These are phyloP conservation scores for Vombatus ursinus DNA, from an alignment of 2,113 vertebrate genomes.

Conservation along the genomic window DNA sequence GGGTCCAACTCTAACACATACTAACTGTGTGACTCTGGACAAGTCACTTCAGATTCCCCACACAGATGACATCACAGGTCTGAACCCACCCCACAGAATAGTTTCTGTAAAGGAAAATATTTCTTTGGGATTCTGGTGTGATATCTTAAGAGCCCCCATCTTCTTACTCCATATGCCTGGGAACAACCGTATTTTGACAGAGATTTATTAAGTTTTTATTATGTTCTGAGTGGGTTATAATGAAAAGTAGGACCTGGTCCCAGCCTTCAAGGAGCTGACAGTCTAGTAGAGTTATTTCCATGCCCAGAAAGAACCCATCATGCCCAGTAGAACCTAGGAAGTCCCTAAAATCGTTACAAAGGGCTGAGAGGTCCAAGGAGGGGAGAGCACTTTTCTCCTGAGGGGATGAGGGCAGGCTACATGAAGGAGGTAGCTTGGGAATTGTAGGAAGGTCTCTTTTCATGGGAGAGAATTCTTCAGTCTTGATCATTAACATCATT, in stretches of 20 bases:
- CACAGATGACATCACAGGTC: neutral
- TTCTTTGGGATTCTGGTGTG: constrained; percentile 18
- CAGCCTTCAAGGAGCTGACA: neutral
- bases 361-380: neutral
- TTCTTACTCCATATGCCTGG: constrained; percentile 1
- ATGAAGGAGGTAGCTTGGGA: neutral
- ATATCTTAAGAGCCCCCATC: constrained; percentile 25
- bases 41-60: neutral
- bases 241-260: neutral
- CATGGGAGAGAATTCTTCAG: neutral
- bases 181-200: neutral
- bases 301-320: neutral
- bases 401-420: neutral
- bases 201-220: neutral
- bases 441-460: neutral
- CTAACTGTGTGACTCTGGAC: neutral
- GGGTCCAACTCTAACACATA: neutral
- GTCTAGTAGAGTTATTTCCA: neutral
- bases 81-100: neutral
- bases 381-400: neutral
- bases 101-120: constrained; percentile 26
- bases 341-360: neutral
- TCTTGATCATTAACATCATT: neutral
- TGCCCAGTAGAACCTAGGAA: neutral
- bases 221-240: neutral